Base-by-base conservation (phyloP, 2,113 vertebrate genomes). In the Girardinichthys multiradiatus region DNA sequence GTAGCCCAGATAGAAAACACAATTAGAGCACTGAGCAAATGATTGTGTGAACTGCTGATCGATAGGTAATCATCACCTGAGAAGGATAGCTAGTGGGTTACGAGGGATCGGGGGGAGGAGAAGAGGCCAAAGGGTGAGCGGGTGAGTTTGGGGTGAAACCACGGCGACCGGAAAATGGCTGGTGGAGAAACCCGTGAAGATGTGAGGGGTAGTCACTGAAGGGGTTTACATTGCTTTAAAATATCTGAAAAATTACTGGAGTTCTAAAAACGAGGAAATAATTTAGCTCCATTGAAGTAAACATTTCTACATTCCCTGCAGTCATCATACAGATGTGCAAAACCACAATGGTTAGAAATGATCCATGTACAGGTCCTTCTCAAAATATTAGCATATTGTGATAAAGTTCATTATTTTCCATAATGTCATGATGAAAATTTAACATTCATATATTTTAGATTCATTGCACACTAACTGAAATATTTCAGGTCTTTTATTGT, bases 1-100 rank as follows among this genome's bases (percentile, higher is more conserved):
- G 77, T 60, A 42, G 77, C 78, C 83, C 86, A 76, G 45, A 87
- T 70, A 91, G 85, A 91, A 90, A 90, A 90, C 35, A 83, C 89
- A 93, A 91, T 93, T 91, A 93, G 90, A 90, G 80, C 90, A 89
- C 87, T 76, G 90, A 88, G 85, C 87, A 89, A 90, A 85, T 82
- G 84, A 92, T 89, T 88, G 89, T 64, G 86, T 66, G 87, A 87
- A 90, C 88, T 2, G 70, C 63, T 86, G 91, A 90, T 91, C 86
- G 78, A 90, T 88, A 90, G 88, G 82, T 88, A 90, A 93, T 93
- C 90, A 91, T 90, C 89, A 88, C 84, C 90, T 86, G 81, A 76
- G 82, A 75, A 77, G 73, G 79, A 82, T 54, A 4, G 78, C 15
- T 37, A 65, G 73, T 42, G 17, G 72, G 76, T 70, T 64, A 35